These are phyloP conservation scores for Stichopus chloronotus DNA, from an alignment of 35 echinoderm and acorn worm genomes.

Conservation along the genomic window DNA sequence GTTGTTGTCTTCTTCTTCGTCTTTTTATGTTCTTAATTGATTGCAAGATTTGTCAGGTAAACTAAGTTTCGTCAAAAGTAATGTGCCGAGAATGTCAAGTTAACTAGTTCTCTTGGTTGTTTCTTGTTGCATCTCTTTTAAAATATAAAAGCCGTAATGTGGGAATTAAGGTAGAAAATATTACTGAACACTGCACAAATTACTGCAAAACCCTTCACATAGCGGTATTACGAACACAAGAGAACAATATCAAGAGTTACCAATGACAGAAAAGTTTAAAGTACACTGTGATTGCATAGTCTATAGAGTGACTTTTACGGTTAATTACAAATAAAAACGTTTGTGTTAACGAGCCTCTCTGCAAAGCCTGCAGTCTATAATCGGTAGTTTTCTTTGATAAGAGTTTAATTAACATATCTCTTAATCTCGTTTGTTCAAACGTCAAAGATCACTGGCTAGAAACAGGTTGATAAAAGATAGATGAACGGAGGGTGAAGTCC, in stretches of 20 bases:
- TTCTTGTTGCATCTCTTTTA: too few species aligned
- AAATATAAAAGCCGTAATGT: too few species aligned
- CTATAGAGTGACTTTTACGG: neutral
- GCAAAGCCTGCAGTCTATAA: neutral
- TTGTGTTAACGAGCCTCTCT: neutral
- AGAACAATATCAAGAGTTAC: too few species aligned
- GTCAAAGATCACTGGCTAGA: neutral
- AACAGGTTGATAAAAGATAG: neutral
- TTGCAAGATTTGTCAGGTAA: too few species aligned
- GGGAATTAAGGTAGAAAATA: too few species aligned
- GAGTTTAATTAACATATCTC: conserved; percentile 17
- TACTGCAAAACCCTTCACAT: too few species aligned
- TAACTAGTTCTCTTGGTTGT: too few species aligned
- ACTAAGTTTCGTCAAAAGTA: too few species aligned
- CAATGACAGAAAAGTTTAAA: neutral
- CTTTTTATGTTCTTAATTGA: too few species aligned
- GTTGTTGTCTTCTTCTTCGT: neutral
- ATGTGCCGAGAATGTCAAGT: too few species aligned
- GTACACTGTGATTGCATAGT: neutral
- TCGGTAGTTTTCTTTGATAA: neutral
- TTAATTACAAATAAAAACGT: neutral
- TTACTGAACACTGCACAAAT: too few species aligned
- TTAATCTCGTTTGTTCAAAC: neutral
- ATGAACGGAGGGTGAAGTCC: neutral
- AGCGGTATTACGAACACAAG: too few species aligned